phyloP scores from a whole-genome alignment of 2,113 vertebrate genomes.

The Centrocercus urophasianus region DNA sequence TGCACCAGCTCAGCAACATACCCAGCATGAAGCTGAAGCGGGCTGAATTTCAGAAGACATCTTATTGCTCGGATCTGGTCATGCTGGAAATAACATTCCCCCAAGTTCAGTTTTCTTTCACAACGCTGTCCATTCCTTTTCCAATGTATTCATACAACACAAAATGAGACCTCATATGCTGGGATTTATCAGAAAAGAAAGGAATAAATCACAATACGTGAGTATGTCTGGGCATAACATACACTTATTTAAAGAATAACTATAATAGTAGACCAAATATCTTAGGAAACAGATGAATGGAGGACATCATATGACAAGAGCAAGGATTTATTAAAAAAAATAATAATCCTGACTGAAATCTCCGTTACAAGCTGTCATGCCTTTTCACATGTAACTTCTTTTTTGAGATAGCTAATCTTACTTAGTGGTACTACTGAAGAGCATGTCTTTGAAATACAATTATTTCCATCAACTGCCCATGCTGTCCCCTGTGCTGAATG shows the following conservation, averaged over 20 bases:
- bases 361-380: background rate
- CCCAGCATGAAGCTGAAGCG: background rate
- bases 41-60: background rate
- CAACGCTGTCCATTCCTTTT: background rate
- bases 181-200: background rate
- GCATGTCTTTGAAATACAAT: background rate
- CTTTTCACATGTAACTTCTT: background rate
- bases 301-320: background rate
- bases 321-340: background rate
- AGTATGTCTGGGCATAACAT: background rate
- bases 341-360: background rate
- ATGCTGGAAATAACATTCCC: background rate
- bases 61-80: background rate
- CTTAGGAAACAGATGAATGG: background rate
- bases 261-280: background rate
- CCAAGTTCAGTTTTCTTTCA: background rate
- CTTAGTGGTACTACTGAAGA: background rate
- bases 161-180: background rate
- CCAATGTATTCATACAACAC: background rate
- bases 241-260: background rate
- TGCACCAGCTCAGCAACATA: background rate
- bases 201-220: background rate
- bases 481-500: background rate
- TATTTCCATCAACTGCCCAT: background rate
- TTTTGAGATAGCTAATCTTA: conserved; percentile 2